A percentile compares a stretch with the other conserved stretches of the same genome.
Evolutionary conservation across 2,113 vertebrate genomes (phyloP).

Genomic region (Isichthys henryi): DNA sequence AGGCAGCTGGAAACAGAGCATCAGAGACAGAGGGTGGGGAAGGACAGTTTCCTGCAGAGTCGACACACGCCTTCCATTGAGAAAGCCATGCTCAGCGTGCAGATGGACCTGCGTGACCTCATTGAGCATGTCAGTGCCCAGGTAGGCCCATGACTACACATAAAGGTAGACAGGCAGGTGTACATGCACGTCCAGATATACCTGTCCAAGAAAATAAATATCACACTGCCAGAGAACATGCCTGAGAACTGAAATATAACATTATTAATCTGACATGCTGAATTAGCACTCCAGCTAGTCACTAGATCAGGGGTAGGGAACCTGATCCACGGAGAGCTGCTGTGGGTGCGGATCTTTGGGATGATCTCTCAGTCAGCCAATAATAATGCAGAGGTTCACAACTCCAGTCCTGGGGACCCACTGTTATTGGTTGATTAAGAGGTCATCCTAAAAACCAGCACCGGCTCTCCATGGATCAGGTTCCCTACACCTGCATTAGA

Average conservation of each 20-base stretch:
- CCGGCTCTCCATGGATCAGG: background rate
- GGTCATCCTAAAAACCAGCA: background rate
- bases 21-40: background rate
- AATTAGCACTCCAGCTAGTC: background rate
- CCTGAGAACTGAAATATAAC: background rate
- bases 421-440: background rate
- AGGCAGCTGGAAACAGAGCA: conserved; percentile 41
- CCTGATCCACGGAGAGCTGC: background rate
- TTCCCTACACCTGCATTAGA: background rate
- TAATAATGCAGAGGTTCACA: background rate
- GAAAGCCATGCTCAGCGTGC: conserved; percentile 45
- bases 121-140: conserved; percentile 52
- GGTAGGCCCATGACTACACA: conserved; percentile 33
- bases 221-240: background rate
- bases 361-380: background rate
- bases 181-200: background rate
- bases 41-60: background rate
- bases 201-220: background rate
- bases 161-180: background rate
- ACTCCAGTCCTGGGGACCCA: background rate
- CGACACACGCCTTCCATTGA: conserved; percentile 19
- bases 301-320: too few relatives aligned
- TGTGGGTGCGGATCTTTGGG: background rate
- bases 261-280: background rate
- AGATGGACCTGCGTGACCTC: conserved; percentile 58